Conservation (phyloP, 2,888 invertebrate species). For the Diaprepes abbreviatus region DNA sequence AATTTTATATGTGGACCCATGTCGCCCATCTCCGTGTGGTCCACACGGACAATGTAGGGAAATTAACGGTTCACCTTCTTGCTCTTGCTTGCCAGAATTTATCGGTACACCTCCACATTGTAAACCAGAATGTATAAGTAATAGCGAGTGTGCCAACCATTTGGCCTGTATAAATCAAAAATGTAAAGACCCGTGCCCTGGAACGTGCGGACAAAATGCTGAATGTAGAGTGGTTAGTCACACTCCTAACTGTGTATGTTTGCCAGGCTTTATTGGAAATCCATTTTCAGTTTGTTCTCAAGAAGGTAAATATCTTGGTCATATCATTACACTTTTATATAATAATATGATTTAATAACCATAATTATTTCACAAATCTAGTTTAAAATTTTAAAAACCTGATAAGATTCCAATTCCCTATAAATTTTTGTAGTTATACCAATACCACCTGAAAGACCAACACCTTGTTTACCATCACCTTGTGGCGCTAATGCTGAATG, state of each 20-base stretch:
- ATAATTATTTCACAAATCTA: too few species aligned
- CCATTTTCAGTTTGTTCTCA: constrained; percentile 77
- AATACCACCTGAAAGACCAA: constrained; percentile 61
- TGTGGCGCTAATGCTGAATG: constrained; percentile 84
- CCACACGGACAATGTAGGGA: constrained; percentile 73
- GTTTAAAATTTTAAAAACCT: too few species aligned
- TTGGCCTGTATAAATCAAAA: constrained; percentile 81
- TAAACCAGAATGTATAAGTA: constrained; percentile 80
- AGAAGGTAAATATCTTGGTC: constrained; percentile 43
- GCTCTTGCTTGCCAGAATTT: constrained; percentile 75
- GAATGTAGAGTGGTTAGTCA: constrained; percentile 80
- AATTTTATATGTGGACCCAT: constrained; percentile 69
- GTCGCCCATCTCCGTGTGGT: constrained; percentile 84
- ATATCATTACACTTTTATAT: too few species aligned
- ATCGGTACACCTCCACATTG: constrained; percentile 79
- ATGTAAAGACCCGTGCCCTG: constrained; percentile 82
- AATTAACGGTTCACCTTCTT: constrained; percentile 71
- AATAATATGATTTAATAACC: too few species aligned
- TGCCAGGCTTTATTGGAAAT: constrained; percentile 72
- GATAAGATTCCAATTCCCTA: too few species aligned
- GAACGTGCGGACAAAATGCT: constrained; percentile 82
- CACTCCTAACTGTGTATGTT: constrained; percentile 79
- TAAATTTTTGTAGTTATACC: constrained; percentile 54
- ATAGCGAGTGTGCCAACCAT: constrained; percentile 79
- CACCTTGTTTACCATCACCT: constrained; percentile 77